Evolutionary conservation across 2,113 vertebrate species (phyloP).

Genomic region (Chlorocebus sabaeus): DNA sequence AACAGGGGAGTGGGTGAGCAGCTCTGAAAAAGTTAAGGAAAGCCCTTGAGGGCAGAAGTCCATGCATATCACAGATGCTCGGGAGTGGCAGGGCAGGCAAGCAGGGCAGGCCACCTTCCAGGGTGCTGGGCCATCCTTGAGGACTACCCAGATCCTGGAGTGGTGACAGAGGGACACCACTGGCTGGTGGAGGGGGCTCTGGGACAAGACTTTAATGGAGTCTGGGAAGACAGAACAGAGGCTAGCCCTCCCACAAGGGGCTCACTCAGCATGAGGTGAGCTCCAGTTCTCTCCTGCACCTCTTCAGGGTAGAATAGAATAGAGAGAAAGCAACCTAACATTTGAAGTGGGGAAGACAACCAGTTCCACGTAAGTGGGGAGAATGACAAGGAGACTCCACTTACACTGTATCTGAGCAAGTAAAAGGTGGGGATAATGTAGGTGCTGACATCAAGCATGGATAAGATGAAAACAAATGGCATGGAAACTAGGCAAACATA

Average conservation of each 20-base stretch:
- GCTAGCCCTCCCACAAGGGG: neutral
- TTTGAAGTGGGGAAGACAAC: neutral
- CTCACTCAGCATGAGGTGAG: neutral
- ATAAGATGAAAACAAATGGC: neutral
- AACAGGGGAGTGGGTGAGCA: neutral
- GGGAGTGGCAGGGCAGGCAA: neutral
- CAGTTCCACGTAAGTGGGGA: neutral
- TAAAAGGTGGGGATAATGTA: neutral
- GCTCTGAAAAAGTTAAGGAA: neutral
- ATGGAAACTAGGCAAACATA: neutral
- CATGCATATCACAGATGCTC: neutral
- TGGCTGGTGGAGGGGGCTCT: neutral
- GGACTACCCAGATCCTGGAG: neutral
- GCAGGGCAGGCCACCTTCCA: neutral
- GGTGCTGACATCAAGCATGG: neutral
- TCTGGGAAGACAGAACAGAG: neutral
- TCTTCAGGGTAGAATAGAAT: neutral
- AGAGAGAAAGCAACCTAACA: neutral
- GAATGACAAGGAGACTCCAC: neutral
- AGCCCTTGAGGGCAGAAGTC: neutral
- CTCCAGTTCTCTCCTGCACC: neutral
- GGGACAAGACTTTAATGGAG: neutral
- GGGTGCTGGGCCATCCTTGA: too few species aligned
- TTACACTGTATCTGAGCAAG: neutral
- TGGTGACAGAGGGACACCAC: neutral